Conservation (phyloP, 2,113 vertebrate species). For the Himantopus leucocephalus region DNA sequence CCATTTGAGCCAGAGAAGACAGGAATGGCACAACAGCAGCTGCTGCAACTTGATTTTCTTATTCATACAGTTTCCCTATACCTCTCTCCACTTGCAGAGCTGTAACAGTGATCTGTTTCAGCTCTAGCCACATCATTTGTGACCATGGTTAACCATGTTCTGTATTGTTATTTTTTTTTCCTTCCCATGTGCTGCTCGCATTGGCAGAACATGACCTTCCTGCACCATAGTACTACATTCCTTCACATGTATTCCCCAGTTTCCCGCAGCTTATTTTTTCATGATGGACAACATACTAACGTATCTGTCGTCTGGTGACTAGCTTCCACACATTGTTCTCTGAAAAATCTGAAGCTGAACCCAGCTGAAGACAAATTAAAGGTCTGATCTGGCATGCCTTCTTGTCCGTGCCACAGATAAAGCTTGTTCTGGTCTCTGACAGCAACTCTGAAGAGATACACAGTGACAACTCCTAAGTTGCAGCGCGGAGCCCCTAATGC, state of each 20-base stretch:
- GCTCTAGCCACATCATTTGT: background rate
- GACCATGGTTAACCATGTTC: background rate
- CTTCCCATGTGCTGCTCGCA: background rate
- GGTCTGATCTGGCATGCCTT: background rate
- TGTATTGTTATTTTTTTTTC: background rate
- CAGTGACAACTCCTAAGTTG: background rate
- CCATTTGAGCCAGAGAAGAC: background rate
- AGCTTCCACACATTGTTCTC: background rate
- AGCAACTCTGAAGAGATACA: background rate
- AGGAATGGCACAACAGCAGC: background rate
- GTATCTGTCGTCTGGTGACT: background rate
- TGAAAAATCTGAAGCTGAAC: background rate
- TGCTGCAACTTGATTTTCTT: background rate
- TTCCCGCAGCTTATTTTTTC: background rate
- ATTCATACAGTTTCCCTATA: background rate
- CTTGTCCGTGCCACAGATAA: background rate
- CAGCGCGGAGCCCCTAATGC: background rate
- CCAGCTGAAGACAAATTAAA: background rate
- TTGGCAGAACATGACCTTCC: background rate
- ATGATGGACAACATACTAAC: background rate
- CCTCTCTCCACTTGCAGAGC: background rate
- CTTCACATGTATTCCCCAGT: background rate
- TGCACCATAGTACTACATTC: background rate
- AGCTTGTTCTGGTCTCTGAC: background rate
- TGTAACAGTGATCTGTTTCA: background rate